Base-by-base conservation (phyloP, 2,888 invertebrate species). In the Mythimna albipuncta region DNA sequence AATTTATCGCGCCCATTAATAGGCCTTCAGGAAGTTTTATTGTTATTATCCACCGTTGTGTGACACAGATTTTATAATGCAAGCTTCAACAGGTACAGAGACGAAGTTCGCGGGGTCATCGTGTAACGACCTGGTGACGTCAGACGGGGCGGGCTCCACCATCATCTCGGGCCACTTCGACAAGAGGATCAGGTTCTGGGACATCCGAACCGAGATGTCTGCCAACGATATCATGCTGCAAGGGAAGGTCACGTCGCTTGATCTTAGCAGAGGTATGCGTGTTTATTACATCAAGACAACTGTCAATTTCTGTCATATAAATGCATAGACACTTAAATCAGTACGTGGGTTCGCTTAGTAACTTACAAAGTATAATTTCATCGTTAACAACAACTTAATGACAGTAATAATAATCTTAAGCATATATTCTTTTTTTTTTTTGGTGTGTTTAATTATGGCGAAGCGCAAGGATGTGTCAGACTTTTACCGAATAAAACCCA, bases 81-180 rank as follows among this genome's bases (percentile, higher is more conserved):
- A 75, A 59, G 58, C 77, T 68, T 67, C 69, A 90, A 69, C 95
- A 98, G 98, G 98, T 94, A 98, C 98, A 87, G 98, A 98, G 94
- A 99, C 99, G 6, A 99, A 99, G 95, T 99, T 99, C 91, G 99
- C 99, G 72, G 99, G 99, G 57, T 99, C 99, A 52, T 99, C 98
- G 90, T 99, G 99, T 95, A 99, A 99, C 94, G 99, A 99, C 96
- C 97, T 99, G 79, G 99, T 99, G 85, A 99, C 98, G 83, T 98
- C 98, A 74, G 98, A 99, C 91, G 98, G 98, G 77, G 97, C 98
- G 16, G 98, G 98, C 57, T 98, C 98, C 26, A 98, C 98, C 69
- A 98, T 99, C 87, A 99, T 99, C 89, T 99, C 99, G 89, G 99
- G 99, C 38, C 99, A 99, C 96, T 99, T 98, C 94, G 99, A 99